These are phyloP conservation scores for Microhierax caerulescens DNA, from an alignment of 2,797 vertebrate species.

Conservation along the genomic window DNA sequence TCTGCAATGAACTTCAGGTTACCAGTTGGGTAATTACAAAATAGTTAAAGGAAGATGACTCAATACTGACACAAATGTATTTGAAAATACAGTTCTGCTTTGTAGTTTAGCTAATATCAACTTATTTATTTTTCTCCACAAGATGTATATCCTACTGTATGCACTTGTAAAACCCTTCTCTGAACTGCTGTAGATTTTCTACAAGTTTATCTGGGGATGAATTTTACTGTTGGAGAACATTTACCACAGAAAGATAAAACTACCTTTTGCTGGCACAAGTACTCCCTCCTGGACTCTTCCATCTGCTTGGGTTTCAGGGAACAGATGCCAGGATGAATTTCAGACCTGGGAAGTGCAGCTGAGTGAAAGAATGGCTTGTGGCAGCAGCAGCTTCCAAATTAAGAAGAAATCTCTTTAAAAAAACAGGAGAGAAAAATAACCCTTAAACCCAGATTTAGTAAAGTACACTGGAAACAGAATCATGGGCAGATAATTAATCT, in stretches of 20 bases:
- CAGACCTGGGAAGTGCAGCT: neutral
- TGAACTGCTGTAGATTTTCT: neutral
- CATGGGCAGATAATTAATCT: neutral
- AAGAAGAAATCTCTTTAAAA: neutral
- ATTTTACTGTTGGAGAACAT: neutral
- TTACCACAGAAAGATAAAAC: neutral
- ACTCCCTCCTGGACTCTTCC: neutral
- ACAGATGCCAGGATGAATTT: conserved; percentile 26
- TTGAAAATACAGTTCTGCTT: neutral
- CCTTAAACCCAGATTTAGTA: neutral
- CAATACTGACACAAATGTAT: neutral
- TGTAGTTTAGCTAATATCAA: neutral
- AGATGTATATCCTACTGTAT: neutral
- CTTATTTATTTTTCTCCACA: neutral
- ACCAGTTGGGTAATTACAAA: neutral
- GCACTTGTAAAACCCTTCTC: neutral
- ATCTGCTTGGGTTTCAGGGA: conserved; percentile 44
- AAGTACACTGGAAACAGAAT: neutral
- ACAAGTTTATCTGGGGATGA: neutral
- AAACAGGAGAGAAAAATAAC: neutral
- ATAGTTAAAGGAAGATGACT: neutral
- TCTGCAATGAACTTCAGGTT: neutral
- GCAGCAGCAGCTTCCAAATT: neutral
- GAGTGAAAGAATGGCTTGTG: neutral
- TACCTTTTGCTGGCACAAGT: neutral